Evolutionary conservation across 2,888 invertebrate genomes (phyloP).

Genomic region (Melieria picta): DNA sequence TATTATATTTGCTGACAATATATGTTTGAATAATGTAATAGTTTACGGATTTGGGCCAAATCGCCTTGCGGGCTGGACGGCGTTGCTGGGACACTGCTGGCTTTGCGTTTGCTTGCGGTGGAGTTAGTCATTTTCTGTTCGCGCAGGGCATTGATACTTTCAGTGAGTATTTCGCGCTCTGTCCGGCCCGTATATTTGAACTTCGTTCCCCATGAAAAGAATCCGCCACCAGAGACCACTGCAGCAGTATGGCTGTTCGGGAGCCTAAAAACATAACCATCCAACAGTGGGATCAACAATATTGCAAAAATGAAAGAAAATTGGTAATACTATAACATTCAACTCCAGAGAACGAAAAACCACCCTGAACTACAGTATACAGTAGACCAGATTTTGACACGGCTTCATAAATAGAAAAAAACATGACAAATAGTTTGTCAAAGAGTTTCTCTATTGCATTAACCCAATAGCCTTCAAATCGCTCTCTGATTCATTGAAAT

Average conservation of each 20-base stretch:
- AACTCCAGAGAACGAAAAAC: background rate
- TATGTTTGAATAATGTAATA: constrained; percentile 50
- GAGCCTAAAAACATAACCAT: constrained; percentile 70
- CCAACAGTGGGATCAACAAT: background rate
- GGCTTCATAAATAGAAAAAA: too few species aligned
- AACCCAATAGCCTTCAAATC: too few species aligned
- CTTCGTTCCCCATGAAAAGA: constrained; percentile 94
- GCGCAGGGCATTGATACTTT: constrained; percentile 75
- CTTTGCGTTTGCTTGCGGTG: constrained; percentile 74
- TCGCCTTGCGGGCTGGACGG: constrained; percentile 79
- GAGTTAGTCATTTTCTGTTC: constrained; percentile 73
- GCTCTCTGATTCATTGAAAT: too few species aligned
- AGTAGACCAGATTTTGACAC: too few species aligned
- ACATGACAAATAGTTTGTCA: too few species aligned
- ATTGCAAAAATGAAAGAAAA: background rate
- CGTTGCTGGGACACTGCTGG: constrained; percentile 87
- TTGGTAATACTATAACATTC: background rate
- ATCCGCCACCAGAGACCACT: constrained; percentile 87
- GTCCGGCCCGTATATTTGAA: constrained; percentile 93
- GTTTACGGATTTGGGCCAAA: constrained; percentile 69
- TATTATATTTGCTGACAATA: constrained; percentile 45
- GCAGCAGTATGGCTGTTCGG: constrained; percentile 88
- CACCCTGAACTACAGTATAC: too few species aligned
- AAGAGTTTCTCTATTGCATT: too few species aligned
- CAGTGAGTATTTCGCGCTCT: constrained; percentile 89